phyloP scores from a whole-genome alignment of 2,888 invertebrate species.

The Campaea margaritaria region DNA sequence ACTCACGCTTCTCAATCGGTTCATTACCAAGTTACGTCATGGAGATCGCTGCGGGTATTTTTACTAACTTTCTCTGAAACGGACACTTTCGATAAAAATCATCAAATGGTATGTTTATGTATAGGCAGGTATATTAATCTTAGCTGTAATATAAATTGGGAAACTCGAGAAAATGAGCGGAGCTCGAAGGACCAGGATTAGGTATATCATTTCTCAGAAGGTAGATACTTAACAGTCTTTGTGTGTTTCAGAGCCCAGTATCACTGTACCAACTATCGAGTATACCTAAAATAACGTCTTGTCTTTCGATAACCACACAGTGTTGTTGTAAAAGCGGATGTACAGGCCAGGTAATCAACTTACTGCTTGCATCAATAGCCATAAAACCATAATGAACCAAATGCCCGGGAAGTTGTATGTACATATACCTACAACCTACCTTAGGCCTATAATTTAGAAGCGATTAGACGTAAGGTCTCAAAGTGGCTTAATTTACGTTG shows the following conservation, averaged over 20 bases:
- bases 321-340: constrained; percentile 18
- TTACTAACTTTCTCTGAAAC: too few species aligned
- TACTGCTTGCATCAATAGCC: constrained; percentile 18
- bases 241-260: neutral
- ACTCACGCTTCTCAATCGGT: too few species aligned
- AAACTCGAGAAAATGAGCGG: too few species aligned
- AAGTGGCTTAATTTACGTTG: constrained; percentile 2
- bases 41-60: too few species aligned
- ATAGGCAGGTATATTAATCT: too few species aligned
- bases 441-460: constrained; percentile 13
- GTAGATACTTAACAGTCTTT: too few species aligned
- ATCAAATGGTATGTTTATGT: too few species aligned
- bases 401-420: constrained; percentile 22
- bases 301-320: constrained; percentile 3
- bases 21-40: too few species aligned
- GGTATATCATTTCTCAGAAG: too few species aligned
- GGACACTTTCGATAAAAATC: too few species aligned
- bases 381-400: constrained; percentile 31
- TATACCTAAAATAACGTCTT: constrained; percentile 2
- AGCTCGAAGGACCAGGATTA: too few species aligned
- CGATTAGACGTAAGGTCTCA: constrained; percentile 1
- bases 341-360: constrained; percentile 19
- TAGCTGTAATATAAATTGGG: too few species aligned
- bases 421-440: constrained; percentile 3
- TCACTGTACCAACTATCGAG: neutral